Base-by-base conservation (phyloP, 2,888 invertebrate species). In the Psylliodes chrysocephalus region DNA sequence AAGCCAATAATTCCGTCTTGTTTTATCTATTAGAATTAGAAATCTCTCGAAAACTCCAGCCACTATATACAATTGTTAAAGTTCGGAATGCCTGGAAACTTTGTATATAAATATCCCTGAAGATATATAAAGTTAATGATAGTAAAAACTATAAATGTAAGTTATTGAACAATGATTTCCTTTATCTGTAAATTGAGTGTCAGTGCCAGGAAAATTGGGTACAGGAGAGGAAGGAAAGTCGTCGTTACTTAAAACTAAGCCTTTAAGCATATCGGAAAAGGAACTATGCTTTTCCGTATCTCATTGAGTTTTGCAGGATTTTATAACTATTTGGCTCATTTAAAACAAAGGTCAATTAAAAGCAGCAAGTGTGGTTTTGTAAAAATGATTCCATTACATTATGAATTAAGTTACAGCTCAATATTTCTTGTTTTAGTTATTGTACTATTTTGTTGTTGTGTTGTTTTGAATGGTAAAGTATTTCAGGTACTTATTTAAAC, bases 111-210 rank as follows among this genome's bases (percentile, higher is more conserved):
- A 56, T 55, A 47, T 51, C 42, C 40, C 42, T 28, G 49, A 47
- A 61, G 30, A 54, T 49, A 18, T 53, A 54, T 40, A 52, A 42
- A 52, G 44, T 44, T 60, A 40, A 64, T 33, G 56, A 40, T 56
- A 52, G 51, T 52, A 28, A 61, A 61, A 18, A 40, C 28, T 40
- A 46, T 35, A 61, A 57, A 55, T 51, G 61, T 57, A 60, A 68
- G 65, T 68, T 69, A 71, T 70, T 69, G 70, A 68, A 69, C 70
- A 66, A 64, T 65, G 68, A 70, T 71, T 71, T 66, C 55, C 66
- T 65, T 71, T 73, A 73, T 69, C 69, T 62, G 64, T 69, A 68
- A 71, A 72, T 73, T 71, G 69, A 73, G 66, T 71, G 64, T 62
- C 66, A 70, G 64, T 69, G 67, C 67, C 64, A 69, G 64, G 68